A percentile compares a stretch with the other conserved stretches of the same genome.
Conservation (phyloP, 2,113 vertebrate genomes). For the Triplophysa tibetana region DNA sequence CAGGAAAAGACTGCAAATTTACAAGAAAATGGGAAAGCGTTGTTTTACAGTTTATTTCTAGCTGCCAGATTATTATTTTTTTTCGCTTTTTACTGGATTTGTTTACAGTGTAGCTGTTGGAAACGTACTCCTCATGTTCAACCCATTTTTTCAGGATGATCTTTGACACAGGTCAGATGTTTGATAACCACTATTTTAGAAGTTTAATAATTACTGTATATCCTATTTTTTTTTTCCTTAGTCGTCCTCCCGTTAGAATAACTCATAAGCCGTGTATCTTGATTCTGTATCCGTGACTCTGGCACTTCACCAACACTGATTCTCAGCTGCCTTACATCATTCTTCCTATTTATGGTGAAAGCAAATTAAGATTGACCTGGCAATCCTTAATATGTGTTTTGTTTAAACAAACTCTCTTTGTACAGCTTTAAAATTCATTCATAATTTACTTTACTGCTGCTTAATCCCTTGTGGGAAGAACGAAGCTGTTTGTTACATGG, state of each 20-base stretch:
- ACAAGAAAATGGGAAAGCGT: no score
- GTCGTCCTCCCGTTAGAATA: slow-evolving; percentile 25
- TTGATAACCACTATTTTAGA: slow-evolving; percentile 18
- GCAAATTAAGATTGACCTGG: slow-evolving; percentile 41
- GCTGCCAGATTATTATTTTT: no score
- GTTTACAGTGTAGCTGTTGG: neutral
- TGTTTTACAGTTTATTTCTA: no score
- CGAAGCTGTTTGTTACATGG: slow-evolving; percentile 37
- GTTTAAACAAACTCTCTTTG: slow-evolving; percentile 25
- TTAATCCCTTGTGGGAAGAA: slow-evolving; percentile 23
- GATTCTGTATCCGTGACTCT: slow-evolving; percentile 36
- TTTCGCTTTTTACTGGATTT: no score
- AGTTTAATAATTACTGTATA: slow-evolving; percentile 19
- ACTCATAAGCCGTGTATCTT: slow-evolving; percentile 31
- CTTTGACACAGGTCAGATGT: slow-evolving; percentile 12
- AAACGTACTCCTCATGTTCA: neutral
- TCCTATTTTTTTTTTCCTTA: slow-evolving; percentile 49
- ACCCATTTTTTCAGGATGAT: neutral
- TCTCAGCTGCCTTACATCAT: slow-evolving; percentile 42
- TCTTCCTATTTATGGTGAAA: slow-evolving; percentile 35
- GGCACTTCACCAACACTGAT: slow-evolving; percentile 36
- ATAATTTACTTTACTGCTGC: neutral
- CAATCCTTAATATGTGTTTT: slow-evolving; percentile 38
- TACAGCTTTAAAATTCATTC: neutral
- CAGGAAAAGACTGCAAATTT: no score